Conservation (phyloP, 2,797 vertebrate genomes). For the Hybognathus amarus region DNA sequence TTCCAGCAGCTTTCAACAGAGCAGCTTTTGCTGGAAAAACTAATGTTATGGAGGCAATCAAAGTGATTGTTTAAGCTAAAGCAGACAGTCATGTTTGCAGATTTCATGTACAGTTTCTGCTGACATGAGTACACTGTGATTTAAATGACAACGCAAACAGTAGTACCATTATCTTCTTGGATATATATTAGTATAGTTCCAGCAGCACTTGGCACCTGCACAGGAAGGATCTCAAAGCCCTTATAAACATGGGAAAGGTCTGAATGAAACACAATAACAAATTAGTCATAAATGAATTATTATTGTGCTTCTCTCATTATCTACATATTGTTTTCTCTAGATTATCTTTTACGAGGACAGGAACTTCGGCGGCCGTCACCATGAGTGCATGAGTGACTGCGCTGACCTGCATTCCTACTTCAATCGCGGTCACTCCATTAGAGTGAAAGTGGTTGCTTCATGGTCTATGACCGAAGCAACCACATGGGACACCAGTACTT, state of each 20-base stretch:
- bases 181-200: slow-evolving; percentile 65
- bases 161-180: slow-evolving; percentile 40
- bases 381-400: slow-evolving; percentile 54
- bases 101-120: slow-evolving; percentile 71
- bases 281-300: background rate
- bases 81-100: slow-evolving; percentile 59
- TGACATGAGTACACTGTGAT: slow-evolving; percentile 67
- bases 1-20: slow-evolving; percentile 60
- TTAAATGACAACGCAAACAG: slow-evolving; percentile 71
- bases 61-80: slow-evolving; percentile 50
- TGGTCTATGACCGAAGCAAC: slow-evolving; percentile 62
- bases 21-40: slow-evolving; percentile 69
- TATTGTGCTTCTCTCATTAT: background rate
- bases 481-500: slow-evolving; percentile 62
- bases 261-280: slow-evolving; percentile 29
- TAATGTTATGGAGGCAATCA: slow-evolving; percentile 47
- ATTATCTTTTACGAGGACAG: slow-evolving; percentile 47
- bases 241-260: slow-evolving; percentile 74
- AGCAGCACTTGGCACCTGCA: slow-evolving; percentile 25
- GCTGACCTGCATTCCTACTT: slow-evolving; percentile 58
- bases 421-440: slow-evolving; percentile 62
- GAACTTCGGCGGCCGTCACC: slow-evolving; percentile 49
- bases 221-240: slow-evolving; percentile 40
- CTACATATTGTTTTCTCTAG: slow-evolving; percentile 18
- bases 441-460: slow-evolving; percentile 62